Evolutionary conservation across 1,140 invertebrate genomes (phyloP).

Genomic region (Neodiprion fabricii): DNA sequence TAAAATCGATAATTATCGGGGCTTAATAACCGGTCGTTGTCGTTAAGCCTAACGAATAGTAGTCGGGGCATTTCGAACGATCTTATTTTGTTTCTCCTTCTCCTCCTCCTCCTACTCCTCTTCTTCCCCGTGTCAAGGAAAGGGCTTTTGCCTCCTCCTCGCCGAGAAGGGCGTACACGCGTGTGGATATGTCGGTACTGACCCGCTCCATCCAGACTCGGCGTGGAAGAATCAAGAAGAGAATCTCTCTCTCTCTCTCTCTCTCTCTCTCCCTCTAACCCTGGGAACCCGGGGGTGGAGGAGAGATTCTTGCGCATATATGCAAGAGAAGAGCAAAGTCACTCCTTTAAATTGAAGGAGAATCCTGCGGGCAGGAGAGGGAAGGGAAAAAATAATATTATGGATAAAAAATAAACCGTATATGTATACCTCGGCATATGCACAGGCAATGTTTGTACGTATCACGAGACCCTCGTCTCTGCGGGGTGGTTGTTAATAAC

Average conservation of each 20-base stretch:
- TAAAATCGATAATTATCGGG: conserved; percentile 57
- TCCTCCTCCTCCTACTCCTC: no score
- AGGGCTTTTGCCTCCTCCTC: no score
- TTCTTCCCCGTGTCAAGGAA: no score
- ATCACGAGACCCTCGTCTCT: no score
- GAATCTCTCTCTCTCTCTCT: conserved; percentile 13
- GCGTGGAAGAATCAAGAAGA: no score
- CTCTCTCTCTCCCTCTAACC: conserved; percentile 25
- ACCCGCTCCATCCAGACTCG: no score
- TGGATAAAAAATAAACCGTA: no score
- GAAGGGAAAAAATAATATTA: no score
- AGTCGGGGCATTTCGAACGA: neutral
- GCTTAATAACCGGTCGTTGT: conserved; percentile 56
- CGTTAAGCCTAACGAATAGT: conserved; percentile 44
- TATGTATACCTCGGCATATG: no score
- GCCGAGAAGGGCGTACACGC: conserved; percentile 16
- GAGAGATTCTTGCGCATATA: neutral
- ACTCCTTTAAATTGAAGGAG: conserved; percentile 57
- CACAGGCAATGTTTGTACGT: no score
- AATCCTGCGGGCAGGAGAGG: neutral
- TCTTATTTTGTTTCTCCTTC: no score
- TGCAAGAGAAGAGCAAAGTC: conserved; percentile 47
- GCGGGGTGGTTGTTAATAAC: no score
- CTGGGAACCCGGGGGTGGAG: neutral
- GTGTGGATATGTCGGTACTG: conserved; percentile 10